Base-by-base conservation (phyloP, 2,888 invertebrate species). In the Lydus trimaculatus region DNA sequence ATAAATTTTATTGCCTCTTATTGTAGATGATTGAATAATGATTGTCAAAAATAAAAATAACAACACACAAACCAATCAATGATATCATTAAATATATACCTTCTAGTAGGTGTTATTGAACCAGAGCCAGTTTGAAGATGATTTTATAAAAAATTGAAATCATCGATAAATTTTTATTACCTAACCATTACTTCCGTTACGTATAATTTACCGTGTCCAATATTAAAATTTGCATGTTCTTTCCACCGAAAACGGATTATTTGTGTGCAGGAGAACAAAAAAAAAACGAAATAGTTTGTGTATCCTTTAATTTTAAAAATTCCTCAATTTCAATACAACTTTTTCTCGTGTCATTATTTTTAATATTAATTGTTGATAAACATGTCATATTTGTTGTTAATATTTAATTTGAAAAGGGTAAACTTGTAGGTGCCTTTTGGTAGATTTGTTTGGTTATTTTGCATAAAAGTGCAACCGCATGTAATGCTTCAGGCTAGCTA, bases 401-500 rank as follows among this genome's bases (percentile, higher is more conserved):
- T 43, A 43, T 43, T 43, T 43, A 7, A n/a, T n/a, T n/a, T n/a
- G n/a, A n/a, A n/a, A 43, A 43, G 17, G 39, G 39, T n/a, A 17
- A 43, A 43, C 39, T 43, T 17, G n/a, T 43, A 8, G 6, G 3
- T 17, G 6, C n/a, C 15, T 36, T 15, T 36, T 13, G 36, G 36
- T 36, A n/a, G 43, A n/a, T 43, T 15, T 15, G 7, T 7, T 43
- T 72, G 70, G 74, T 72, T 77, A 75, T 77, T 79, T 79, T 78
- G 79, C 79, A 80, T 78, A 80, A 81, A 78, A 76, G 75, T 75
- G 78, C 79, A 81, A 79, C 79, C 81, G 79, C 78, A 78, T 79
- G 79, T 74, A 74, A 72, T 72, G 76, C 80, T 79, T 76, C 61
- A 65, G 80, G 81, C 78, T 60, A 61, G 82, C 83, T 83, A 83